These are phyloP conservation scores for Melanotaenia parkinsoni DNA, from an alignment of 2,797 vertebrate genomes.

Conservation along the genomic window DNA sequence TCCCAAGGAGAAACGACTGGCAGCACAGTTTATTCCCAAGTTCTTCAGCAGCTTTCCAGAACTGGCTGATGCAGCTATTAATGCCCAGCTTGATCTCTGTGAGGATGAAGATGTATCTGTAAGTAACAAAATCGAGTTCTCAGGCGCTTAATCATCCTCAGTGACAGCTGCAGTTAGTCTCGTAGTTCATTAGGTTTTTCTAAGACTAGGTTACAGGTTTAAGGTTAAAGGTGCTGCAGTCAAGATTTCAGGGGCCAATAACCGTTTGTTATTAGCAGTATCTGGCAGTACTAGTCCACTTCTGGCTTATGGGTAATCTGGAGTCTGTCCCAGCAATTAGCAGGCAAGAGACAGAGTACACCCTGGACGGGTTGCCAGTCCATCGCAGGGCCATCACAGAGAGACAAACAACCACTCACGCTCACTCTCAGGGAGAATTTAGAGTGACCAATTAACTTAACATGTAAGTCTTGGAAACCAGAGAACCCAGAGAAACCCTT, in stretches of 20 bases:
- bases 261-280: background rate
- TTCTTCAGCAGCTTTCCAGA: conserved; percentile 99
- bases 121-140: conserved; percentile 65
- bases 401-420: no score
- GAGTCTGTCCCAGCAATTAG: no score
- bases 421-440: no score
- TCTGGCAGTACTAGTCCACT: background rate
- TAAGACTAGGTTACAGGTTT: background rate
- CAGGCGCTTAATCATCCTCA: background rate
- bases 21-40: conserved; percentile 98
- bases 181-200: background rate
- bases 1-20: conserved; percentile 95
- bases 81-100: conserved; percentile 96
- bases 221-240: background rate
- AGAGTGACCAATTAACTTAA: no score
- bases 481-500: no score
- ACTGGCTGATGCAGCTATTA: conserved; percentile 94
- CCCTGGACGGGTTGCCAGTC: no score
- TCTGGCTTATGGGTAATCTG: no score
- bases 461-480: no score
- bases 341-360: no score
- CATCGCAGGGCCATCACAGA: no score
- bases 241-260: no score
- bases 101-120: conserved; percentile 99
- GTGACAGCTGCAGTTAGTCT: background rate